A percentile compares a stretch with the other conserved stretches of the same genome.
Conservation (phyloP, 1,140 invertebrate species). For the Zaprionus gabonicus region DNA sequence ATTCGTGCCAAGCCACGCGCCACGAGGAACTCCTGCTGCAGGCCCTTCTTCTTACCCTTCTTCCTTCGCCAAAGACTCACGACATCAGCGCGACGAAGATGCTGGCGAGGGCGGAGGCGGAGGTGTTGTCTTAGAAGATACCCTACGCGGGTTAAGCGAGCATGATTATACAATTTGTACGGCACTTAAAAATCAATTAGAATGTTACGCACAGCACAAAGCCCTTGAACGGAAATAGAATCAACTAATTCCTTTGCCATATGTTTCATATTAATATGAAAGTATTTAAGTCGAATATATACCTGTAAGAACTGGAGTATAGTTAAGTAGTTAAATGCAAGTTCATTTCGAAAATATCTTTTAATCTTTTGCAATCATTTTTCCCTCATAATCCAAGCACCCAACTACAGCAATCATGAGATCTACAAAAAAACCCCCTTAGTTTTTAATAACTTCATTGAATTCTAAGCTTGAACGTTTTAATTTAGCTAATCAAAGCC, state of each 20-base stretch:
- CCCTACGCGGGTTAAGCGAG: slow-evolving; percentile 33
- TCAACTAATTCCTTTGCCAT: background rate
- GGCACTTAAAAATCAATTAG: slow-evolving; percentile 78
- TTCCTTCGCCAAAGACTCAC: background rate
- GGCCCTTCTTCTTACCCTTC: no score
- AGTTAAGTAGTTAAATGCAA: no score
- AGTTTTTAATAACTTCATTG: background rate
- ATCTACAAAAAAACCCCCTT: background rate
- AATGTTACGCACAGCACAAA: slow-evolving; percentile 20
- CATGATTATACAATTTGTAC: slow-evolving; percentile 73
- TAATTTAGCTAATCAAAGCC: background rate
- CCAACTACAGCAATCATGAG: background rate
- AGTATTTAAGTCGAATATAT: no score
- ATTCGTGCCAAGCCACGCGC: slow-evolving; percentile 52
- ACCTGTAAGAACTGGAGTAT: background rate
- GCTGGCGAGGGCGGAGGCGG: background rate
- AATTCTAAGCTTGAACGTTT: background rate
- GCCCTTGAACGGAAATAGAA: slow-evolving; percentile 12
- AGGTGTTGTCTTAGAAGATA: slow-evolving; percentile 7
- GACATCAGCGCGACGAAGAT: background rate
- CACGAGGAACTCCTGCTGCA: slow-evolving; percentile 1
- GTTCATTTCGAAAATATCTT: no score
- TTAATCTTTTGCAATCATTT: no score
- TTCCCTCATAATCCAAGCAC: background rate
- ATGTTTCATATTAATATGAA: slow-evolving; percentile 6